These are phyloP conservation scores for Anas platyrhynchos DNA, from an alignment of 2,113 vertebrate species.

Conservation along the genomic window DNA sequence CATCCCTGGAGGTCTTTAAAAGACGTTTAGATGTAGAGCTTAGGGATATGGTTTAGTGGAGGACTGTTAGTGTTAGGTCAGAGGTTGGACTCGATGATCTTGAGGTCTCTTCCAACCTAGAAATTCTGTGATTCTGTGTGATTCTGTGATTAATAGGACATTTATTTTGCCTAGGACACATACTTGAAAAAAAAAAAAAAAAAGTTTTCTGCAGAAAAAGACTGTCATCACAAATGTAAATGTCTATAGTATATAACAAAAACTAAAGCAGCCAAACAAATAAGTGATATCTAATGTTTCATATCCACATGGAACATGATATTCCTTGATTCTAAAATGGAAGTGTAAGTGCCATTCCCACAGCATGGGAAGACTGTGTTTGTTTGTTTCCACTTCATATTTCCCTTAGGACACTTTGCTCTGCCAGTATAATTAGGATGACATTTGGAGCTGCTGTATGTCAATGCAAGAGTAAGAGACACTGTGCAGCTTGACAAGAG, in stretches of 20 bases:
- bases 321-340: not conserved
- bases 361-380: not conserved
- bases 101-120: no score
- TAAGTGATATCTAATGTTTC: not conserved
- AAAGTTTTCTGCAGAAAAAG: not conserved
- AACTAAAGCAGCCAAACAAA: not conserved
- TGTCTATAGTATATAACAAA: not conserved
- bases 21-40: no score
- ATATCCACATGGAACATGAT: not conserved
- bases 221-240: not conserved
- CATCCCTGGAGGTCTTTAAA: no score
- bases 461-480: conserved; percentile 41
- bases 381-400: conserved; percentile 39
- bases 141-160: not conserved
- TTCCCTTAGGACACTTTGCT: conserved; percentile 49
- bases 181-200: not conserved
- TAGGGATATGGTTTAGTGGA: no score
- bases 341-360: not conserved
- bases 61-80: no score
- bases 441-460: conserved; percentile 56
- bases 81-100: no score
- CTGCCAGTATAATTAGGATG: conserved; percentile 50
- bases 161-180: not conserved
- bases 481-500: conserved; percentile 24
- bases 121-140: no score